These are phyloP conservation scores for Chelon auratus DNA, from an alignment of 2,797 vertebrate species.

Conservation along the genomic window DNA sequence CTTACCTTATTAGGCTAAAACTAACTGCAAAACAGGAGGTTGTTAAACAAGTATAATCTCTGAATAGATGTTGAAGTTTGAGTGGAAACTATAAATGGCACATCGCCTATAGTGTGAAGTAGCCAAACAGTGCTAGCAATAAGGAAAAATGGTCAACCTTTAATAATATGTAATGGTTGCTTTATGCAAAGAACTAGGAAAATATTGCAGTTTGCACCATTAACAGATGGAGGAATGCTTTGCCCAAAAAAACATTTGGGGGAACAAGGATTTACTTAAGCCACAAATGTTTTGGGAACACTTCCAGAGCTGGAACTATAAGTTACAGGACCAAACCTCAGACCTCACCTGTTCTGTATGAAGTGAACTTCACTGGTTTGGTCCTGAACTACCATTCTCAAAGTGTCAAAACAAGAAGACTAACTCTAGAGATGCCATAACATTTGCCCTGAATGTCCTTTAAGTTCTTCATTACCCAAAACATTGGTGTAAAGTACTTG, in stretches of 20 bases:
- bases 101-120: not conserved
- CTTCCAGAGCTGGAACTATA: not conserved
- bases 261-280: constrained; percentile 48
- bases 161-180: not conserved
- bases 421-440: constrained; percentile 69
- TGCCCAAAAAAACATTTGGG: not conserved
- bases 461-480: constrained; percentile 30
- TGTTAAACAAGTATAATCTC: not conserved
- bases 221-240: constrained; percentile 2
- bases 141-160: not conserved
- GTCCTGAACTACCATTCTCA: constrained; percentile 22
- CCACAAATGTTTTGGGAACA: constrained; percentile 58
- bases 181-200: constrained; percentile 2
- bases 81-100: not conserved
- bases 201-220: constrained; percentile 15
- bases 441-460: constrained; percentile 41
- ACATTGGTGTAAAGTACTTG: constrained; percentile 48
- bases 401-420: constrained; percentile 62
- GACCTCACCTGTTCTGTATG: constrained; percentile 20
- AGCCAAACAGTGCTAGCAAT: not conserved
- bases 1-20: not conserved
- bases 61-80: not conserved
- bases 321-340: constrained; percentile 41
- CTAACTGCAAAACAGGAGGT: not conserved
- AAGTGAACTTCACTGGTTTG: constrained; percentile 27